Conservation (phyloP, 2,797 vertebrate genomes). For the Hirundo rustica region DNA sequence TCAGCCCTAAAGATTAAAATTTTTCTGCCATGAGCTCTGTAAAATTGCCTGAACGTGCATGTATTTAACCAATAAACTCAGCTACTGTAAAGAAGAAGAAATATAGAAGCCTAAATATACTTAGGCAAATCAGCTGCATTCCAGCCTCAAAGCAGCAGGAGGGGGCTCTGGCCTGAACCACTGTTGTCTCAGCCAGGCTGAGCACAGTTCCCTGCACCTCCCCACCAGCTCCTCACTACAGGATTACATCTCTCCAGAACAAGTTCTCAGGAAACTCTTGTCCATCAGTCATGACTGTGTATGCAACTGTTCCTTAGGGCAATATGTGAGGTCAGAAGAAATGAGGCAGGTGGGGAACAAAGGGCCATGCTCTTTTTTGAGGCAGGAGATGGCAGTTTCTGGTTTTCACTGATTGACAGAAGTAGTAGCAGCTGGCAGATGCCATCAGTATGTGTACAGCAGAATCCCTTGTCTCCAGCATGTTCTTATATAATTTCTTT, state of each 20-base stretch:
- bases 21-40: not conserved
- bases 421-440: not conserved
- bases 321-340: not conserved
- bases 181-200: not conserved
- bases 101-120: not conserved
- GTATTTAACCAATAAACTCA: not conserved
- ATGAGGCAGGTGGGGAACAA: not conserved
- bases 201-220: accelerated
- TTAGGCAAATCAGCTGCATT: not conserved
- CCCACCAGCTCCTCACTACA: not conserved
- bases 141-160: not conserved
- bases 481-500: not conserved
- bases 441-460: not conserved
- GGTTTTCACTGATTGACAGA: not conserved
- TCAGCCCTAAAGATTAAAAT: not conserved
- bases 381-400: not conserved
- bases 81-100: not conserved
- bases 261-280: not conserved
- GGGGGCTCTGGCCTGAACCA: not conserved
- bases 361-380: not conserved
- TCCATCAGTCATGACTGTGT: accelerated
- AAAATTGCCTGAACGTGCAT: not conserved
- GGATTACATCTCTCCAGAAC: not conserved
- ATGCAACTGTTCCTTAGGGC: not conserved
- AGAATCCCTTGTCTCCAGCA: not conserved